Percentiles rank a stretch among this genome's conserved stretches.
phyloP scores from a whole-genome alignment of 2,888 invertebrate genomes.

The Smittia aterrima region DNA sequence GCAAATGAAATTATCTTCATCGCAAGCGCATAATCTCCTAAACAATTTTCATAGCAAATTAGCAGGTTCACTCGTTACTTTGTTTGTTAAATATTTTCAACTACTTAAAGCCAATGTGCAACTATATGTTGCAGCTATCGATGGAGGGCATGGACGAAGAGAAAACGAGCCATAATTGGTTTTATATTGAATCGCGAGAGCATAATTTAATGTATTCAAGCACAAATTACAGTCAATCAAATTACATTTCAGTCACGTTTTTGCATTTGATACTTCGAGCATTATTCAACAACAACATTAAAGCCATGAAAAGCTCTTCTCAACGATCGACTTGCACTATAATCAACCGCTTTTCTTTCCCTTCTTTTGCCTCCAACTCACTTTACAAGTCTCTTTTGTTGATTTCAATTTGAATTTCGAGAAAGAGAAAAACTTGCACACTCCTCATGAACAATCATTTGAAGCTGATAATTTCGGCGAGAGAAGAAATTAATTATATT shows the following conservation, averaged over 20 bases:
- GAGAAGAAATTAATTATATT: slow-evolving; percentile 31
- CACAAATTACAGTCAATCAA: slow-evolving; percentile 42
- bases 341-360: slow-evolving; percentile 32
- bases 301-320: slow-evolving; percentile 15
- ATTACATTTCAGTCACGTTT: slow-evolving; percentile 42
- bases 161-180: slow-evolving; percentile 42
- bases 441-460: not conserved
- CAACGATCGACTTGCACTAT: slow-evolving; percentile 12
- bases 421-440: not conserved
- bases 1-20: slow-evolving; percentile 37
- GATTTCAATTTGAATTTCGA: not conserved
- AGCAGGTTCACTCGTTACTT: slow-evolving; percentile 39
- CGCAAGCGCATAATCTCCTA: slow-evolving; percentile 35
- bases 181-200: slow-evolving; percentile 42
- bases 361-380: not conserved
- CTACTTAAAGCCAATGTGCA: slow-evolving; percentile 24
- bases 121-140: slow-evolving; percentile 24
- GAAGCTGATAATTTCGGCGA: slow-evolving; percentile 5
- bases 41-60: slow-evolving; percentile 41
- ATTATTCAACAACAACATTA: slow-evolving; percentile 22
- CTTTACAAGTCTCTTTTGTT: not conserved
- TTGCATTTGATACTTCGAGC: slow-evolving; percentile 35
- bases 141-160: not conserved
- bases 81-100: slow-evolving; percentile 40
- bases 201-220: slow-evolving; percentile 41